Percentiles rank a stretch among this genome's conserved stretches.
phyloP scores from a whole-genome alignment of 2,888 invertebrate species.

The Uloborus plumipes region DNA sequence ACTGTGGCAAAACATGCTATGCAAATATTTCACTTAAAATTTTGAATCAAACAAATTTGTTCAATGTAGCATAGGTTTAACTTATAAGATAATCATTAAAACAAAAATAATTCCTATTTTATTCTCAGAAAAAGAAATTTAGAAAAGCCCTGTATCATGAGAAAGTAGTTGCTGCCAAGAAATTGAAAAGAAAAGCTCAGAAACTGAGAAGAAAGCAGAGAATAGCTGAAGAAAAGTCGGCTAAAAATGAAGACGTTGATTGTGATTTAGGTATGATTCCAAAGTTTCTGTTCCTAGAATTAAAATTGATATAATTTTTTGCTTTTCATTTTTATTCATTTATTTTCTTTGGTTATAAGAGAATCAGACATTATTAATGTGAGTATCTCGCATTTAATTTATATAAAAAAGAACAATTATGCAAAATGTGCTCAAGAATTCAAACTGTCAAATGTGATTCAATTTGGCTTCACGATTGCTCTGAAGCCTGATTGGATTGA shows the following conservation, averaged over 20 bases:
- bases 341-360: neutral
- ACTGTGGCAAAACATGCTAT: no score
- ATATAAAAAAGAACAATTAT: neutral
- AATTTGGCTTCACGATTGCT: no score
- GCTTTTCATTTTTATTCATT: neutral
- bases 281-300: neutral
- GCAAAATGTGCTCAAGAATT: no score
- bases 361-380: no score
- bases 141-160: conserved; percentile 47
- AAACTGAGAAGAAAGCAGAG: conserved; percentile 48
- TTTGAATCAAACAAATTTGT: no score
- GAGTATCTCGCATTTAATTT: neutral
- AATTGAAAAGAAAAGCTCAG: conserved; percentile 49
- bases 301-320: neutral
- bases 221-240: conserved; percentile 34
- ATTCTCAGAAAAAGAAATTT: conserved; percentile 43
- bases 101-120: no score
- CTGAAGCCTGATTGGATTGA: no score
- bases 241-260: neutral
- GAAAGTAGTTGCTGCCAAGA: conserved; percentile 42
- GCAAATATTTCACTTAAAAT: no score
- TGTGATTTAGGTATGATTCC: neutral
- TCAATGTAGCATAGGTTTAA: no score
- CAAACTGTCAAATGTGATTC: no score
- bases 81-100: no score